Evolutionary conservation across 2,113 vertebrate species (phyloP).

Genomic region (Zosterops japonicus): DNA sequence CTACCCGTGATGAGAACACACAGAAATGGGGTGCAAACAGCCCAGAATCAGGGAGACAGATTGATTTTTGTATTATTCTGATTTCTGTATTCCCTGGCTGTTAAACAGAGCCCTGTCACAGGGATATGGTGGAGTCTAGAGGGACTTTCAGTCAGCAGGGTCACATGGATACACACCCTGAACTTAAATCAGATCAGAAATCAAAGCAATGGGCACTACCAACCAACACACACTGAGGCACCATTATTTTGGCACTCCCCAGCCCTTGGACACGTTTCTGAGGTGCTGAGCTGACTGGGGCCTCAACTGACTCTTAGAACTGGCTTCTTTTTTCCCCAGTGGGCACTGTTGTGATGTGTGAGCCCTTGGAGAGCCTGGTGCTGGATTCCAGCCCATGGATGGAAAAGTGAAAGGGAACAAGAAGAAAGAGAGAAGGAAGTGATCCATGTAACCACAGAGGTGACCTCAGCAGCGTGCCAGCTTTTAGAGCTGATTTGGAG

Average conservation of each 20-base stretch:
- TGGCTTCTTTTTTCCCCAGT: neutral
- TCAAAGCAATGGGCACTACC: neutral
- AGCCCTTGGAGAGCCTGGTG: neutral
- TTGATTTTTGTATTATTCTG: neutral
- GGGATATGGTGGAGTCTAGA: neutral
- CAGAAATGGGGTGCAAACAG: neutral
- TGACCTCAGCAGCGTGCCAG: neutral
- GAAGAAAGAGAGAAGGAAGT: neutral
- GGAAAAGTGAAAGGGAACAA: neutral
- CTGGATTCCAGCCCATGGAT: neutral
- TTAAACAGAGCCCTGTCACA: neutral
- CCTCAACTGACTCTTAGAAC: neutral
- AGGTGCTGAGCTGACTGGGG: neutral
- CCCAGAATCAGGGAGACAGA: neutral
- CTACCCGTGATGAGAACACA: neutral
- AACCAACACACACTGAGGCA: neutral
- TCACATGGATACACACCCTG: neutral
- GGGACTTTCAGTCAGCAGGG: neutral
- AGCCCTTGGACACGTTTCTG: neutral
- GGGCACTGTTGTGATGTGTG: neutral
- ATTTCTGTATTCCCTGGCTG: neutral
- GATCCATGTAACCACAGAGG: neutral
- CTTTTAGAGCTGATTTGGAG: neutral
- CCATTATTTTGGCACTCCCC: neutral
- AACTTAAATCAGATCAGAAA: neutral